These are phyloP conservation scores for Cryptophagus acutangulus DNA, from an alignment of 2,888 invertebrate genomes.

Conservation along the genomic window DNA sequence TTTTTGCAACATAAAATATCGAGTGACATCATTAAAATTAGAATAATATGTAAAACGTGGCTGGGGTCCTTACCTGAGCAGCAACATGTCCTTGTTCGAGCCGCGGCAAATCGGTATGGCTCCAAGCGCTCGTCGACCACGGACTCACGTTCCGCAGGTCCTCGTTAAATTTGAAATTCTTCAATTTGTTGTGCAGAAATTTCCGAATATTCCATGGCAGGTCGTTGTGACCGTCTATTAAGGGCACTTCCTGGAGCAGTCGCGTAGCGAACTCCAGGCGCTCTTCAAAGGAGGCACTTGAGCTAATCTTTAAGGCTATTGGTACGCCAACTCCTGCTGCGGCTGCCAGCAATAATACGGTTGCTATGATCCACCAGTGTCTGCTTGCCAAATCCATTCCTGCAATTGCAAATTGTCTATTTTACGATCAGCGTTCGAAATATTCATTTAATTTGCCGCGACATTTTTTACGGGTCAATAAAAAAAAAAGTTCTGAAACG, in stretches of 20 bases:
- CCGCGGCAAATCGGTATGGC: conserved; percentile 73
- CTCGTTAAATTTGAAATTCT: conserved; percentile 72
- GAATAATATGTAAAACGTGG: too few species aligned
- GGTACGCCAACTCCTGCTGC: conserved; percentile 78
- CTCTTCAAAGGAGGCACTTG: conserved; percentile 72
- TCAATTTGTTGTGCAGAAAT: conserved; percentile 82
- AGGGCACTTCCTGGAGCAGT: conserved; percentile 70
- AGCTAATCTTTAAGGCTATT: conserved; percentile 69
- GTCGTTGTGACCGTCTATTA: conserved; percentile 85
- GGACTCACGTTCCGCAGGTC: conserved; percentile 64
- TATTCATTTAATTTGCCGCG: not conserved
- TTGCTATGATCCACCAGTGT: conserved; percentile 74
- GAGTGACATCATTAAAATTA: too few species aligned
- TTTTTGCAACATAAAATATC: too few species aligned
- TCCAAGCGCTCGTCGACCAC: conserved; percentile 70
- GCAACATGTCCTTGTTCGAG: conserved; percentile 70
- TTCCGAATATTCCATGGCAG: conserved; percentile 87
- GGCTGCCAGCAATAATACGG: conserved; percentile 70
- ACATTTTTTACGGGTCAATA: not conserved
- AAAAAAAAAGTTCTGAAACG: not conserved
- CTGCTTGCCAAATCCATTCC: conserved; percentile 57
- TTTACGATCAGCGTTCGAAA: not conserved
- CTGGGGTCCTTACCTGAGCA: conserved; percentile 74
- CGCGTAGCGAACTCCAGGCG: conserved; percentile 68
- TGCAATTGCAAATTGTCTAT: conserved; percentile 41